Evolutionary conservation across 2,797 vertebrate genomes (phyloP).

Genomic region (Coracias cyanogaster): DNA sequence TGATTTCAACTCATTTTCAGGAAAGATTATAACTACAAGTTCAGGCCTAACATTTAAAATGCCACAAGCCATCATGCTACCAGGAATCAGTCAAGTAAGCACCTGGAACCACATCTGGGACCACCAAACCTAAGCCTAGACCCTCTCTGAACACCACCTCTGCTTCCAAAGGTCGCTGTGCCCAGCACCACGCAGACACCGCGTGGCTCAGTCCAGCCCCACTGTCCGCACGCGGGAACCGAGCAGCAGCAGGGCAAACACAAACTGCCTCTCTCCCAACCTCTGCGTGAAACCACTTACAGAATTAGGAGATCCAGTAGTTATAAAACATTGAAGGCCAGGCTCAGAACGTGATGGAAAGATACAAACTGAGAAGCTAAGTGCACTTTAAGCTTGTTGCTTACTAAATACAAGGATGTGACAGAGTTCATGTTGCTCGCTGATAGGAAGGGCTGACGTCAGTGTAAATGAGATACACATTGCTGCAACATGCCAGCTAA

Average conservation of each 20-base stretch:
- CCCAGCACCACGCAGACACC: fast-evolving
- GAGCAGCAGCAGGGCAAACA: fast-evolving
- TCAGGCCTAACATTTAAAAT: fast-evolving
- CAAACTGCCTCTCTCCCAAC: not conserved
- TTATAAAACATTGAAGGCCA: not conserved
- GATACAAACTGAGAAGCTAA: not conserved
- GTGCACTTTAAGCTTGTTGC: not conserved
- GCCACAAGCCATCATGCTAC: fast-evolving
- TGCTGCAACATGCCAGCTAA: not conserved
- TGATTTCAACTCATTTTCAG: not conserved
- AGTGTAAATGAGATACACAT: fast-evolving
- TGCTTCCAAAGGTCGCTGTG: fast-evolving
- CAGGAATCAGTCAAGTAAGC: not conserved
- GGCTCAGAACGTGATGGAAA: fast-evolving
- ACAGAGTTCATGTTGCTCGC: not conserved
- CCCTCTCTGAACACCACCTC: fast-evolving
- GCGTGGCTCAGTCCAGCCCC: fast-evolving
- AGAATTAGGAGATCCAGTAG: fast-evolving
- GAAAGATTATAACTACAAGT: too few species aligned
- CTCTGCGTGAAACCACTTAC: fast-evolving
- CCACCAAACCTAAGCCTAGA: fast-evolving
- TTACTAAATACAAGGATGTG: not conserved
- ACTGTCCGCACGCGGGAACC: fast-evolving
- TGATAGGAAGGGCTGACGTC: not conserved
- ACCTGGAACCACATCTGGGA: fast-evolving